Evolutionary conservation across 2,113 vertebrate species (phyloP).

Genomic region (Apodemus speciosus): DNA sequence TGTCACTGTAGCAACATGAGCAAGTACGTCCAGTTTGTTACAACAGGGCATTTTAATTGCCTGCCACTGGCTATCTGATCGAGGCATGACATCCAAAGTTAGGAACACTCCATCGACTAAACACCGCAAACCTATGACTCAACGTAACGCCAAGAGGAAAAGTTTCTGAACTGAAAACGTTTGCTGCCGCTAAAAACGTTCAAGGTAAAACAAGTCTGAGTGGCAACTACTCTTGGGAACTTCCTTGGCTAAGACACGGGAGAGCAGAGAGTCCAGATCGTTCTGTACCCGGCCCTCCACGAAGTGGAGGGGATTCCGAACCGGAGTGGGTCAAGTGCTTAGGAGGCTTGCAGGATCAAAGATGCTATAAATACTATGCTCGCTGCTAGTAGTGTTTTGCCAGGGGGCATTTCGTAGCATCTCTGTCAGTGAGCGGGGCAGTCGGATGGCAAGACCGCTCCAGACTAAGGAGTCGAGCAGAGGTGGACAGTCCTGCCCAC

Average conservation of each 20-base stretch:
- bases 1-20: conserved; percentile 71
- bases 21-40: conserved; percentile 79
- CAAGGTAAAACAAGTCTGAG: not conserved
- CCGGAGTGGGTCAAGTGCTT: conserved; percentile 1
- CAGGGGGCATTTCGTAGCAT: conserved; percentile 61
- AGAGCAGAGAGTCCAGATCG: not conserved
- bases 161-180: conserved; percentile 13
- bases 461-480: not conserved
- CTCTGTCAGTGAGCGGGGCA: conserved; percentile 72
- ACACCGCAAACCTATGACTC: conserved; percentile 52
- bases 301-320: not conserved
- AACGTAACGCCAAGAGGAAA: conserved; percentile 3
- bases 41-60: conserved; percentile 62
- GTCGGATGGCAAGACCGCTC: conserved; percentile 18
- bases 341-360: not conserved
- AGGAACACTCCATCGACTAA: not conserved
- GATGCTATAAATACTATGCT: not conserved
- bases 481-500: not conserved
- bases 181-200: not conserved
- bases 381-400: not conserved
- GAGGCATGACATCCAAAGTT: conserved; percentile 60
- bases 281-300: not conserved
- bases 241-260: not conserved
- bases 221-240: not conserved
- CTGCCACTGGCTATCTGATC: conserved; percentile 43